Percentiles rank a stretch among this genome's conserved stretches.
phyloP scores from a whole-genome alignment of 2,113 vertebrate species.

The Meleagris gallopavo region DNA sequence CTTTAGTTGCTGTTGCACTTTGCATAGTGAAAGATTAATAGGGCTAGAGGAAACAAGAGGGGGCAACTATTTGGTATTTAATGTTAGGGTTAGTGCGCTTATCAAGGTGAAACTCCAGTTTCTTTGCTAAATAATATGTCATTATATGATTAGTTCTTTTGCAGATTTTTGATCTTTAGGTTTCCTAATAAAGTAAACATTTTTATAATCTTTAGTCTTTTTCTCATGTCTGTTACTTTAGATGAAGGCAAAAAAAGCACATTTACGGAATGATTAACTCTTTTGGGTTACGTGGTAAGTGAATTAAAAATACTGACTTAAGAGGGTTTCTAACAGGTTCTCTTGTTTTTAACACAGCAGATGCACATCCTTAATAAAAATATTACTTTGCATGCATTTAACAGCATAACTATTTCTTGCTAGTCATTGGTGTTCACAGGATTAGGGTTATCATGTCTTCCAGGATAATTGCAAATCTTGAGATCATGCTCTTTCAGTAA shows the following conservation, averaged over 20 bases:
- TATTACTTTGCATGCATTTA: background rate
- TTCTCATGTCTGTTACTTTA: background rate
- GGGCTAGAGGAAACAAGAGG: background rate
- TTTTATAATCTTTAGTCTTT: background rate
- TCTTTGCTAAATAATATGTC: background rate
- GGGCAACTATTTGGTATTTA: background rate
- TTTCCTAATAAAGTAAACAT: background rate
- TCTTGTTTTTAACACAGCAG: background rate
- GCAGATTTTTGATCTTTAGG: background rate
- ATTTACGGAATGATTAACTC: background rate
- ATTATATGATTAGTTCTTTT: background rate
- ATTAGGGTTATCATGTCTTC: background rate
- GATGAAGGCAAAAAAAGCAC: background rate
- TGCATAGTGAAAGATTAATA: background rate
- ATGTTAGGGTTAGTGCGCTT: background rate
- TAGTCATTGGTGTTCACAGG: background rate
- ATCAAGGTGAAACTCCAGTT: background rate
- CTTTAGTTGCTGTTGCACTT: background rate
- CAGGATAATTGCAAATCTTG: background rate
- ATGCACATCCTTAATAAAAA: background rate
- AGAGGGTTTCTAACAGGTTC: background rate
- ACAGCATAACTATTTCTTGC: background rate
- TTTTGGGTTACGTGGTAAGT: background rate
- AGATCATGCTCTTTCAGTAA: background rate
- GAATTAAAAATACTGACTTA: background rate